Evolutionary conservation across 2,888 invertebrate species (phyloP), one percentile per base, ranked within the genome.

Genomic region (Hymenopus coronatus): DNA sequence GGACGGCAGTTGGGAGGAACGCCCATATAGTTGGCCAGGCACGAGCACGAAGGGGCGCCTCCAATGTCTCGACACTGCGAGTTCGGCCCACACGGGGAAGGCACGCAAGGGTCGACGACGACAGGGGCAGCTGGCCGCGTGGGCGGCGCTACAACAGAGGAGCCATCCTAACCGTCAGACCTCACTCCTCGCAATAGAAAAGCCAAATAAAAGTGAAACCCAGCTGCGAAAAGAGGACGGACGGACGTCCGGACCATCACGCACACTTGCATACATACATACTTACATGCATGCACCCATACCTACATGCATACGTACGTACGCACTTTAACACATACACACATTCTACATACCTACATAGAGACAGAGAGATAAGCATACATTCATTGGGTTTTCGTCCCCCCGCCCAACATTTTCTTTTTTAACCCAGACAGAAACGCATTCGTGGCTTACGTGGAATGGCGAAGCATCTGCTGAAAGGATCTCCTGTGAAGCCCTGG

Each of bases 401-500:
- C 54, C 54, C 54, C 54, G 15, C 54, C 54, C 9, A 12, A 70
- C 25, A 70, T 70, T 25, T 20, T 4, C 54, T 25, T 20, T 1
- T 70, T 70, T 70, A 70, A 25, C 40, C 40, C 40, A 40, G 6
- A 70, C 54, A 40, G 1, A 70, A 70, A 70, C 54, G 96, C 96
- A 92, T 96, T 96, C 7, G 96, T 84, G 96, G 96, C 88, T 94
- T 92, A 92, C 97, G 97, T 15, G 96, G 96, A 92, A 88, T 88
- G 46, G 90, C 87, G 84, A 70, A 89, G 87, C 91, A 91, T 40
- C 89, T 88, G 30, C 90, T 91, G 81, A 91, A 90, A 85, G 98
- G 97, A 95, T 98, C 97, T 25, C 98, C 98, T 89, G 96, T 95
- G 92, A 96, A 95, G 82, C 96, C 96, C 28, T 93, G 93, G 81